A percentile compares a stretch with the other conserved stretches of the same genome.
phyloP scores from a whole-genome alignment of 2,797 vertebrate genomes.

The Bradypus variegatus region DNA sequence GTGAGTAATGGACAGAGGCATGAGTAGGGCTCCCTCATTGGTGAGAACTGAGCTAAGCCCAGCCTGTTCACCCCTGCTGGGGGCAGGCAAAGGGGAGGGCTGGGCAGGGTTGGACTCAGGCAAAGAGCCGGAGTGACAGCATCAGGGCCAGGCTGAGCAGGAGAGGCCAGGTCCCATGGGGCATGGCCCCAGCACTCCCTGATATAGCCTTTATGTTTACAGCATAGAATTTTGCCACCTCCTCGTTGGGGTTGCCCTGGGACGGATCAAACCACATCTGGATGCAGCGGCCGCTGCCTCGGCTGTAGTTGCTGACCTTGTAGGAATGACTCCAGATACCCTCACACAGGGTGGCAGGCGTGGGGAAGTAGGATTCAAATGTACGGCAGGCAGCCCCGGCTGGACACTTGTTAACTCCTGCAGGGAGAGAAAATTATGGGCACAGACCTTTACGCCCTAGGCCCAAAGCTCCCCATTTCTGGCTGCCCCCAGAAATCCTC shows the following conservation, averaged over 20 bases:
- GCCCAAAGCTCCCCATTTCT: not conserved
- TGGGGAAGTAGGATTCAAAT: constrained; percentile 77
- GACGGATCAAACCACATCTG: constrained; percentile 84
- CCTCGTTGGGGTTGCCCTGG: constrained; percentile 79
- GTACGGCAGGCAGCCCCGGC: constrained; percentile 66
- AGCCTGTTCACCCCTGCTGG: not conserved
- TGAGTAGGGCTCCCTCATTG: not conserved
- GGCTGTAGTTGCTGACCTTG: constrained; percentile 70
- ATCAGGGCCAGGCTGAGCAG: not conserved
- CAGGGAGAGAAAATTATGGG: not conserved
- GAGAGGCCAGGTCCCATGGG: not conserved
- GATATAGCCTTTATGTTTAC: not conserved
- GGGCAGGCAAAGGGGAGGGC: not conserved
- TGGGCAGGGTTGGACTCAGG: not conserved
- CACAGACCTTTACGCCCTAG: not conserved
- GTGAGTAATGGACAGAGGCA: not conserved
- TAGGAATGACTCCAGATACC: constrained; percentile 88
- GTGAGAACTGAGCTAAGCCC: not conserved
- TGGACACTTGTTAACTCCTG: constrained; percentile 81
- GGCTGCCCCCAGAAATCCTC: not conserved
- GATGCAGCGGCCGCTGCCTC: constrained; percentile 82
- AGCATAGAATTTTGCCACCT: constrained; percentile 78
- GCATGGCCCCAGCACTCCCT: not conserved
- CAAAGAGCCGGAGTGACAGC: not conserved
- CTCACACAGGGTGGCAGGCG: constrained; percentile 81